These are phyloP conservation scores for Etia nguti DNA, from an alignment of 2,113 vertebrate genomes.

Conservation along the genomic window DNA sequence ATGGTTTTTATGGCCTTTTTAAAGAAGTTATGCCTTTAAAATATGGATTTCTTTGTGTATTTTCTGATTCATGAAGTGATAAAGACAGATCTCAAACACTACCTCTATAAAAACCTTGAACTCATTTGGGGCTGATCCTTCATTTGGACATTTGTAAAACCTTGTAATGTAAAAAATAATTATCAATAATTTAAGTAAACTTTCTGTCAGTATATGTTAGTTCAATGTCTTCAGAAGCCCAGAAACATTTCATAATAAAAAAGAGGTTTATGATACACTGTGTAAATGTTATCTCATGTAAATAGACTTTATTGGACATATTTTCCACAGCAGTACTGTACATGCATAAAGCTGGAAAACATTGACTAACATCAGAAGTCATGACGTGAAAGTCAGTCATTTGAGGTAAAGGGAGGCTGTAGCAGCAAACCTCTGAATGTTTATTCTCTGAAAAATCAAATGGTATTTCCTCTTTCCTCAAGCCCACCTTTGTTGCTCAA, in stretches of 20 bases:
- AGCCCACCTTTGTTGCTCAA: background rate
- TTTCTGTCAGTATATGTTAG: background rate
- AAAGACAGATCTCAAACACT: background rate
- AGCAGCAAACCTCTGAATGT: background rate
- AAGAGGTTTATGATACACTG: background rate
- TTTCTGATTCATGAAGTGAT: background rate
- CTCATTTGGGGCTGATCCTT: background rate
- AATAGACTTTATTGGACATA: background rate
- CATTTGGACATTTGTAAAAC: background rate
- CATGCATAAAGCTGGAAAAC: background rate
- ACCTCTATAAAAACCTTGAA: background rate
- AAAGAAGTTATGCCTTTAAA: background rate
- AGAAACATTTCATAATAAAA: background rate
- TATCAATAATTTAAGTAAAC: background rate
- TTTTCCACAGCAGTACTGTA: background rate
- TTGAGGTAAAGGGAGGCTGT: background rate
- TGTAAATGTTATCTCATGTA: background rate
- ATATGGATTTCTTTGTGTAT: background rate
- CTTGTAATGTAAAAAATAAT: background rate
- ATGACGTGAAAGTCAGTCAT: background rate
- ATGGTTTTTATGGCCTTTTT: accelerated
- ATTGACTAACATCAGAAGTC: background rate
- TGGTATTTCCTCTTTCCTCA: background rate
- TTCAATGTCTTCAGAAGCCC: background rate
- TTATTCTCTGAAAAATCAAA: background rate